A percentile compares a stretch with the other conserved stretches of the same genome.
phyloP scores from a whole-genome alignment of 2,797 vertebrate genomes.

The Kryptopterus vitreolus region DNA sequence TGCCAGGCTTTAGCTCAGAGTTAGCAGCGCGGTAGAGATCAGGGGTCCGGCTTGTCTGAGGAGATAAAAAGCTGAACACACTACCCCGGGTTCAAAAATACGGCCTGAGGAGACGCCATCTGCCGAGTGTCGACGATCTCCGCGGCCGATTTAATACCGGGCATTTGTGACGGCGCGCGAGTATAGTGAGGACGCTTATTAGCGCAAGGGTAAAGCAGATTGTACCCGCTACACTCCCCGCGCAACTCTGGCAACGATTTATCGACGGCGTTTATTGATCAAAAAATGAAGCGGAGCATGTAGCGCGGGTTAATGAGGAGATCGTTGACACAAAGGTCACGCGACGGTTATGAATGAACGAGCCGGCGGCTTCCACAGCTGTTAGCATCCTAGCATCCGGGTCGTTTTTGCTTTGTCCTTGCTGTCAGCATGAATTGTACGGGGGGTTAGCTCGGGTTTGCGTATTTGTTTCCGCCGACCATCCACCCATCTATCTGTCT shows the following conservation, averaged over 20 bases:
- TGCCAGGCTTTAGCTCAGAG: constrained; percentile 10
- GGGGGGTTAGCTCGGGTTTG: neutral
- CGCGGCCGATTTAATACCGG: constrained; percentile 32
- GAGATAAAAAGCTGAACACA: constrained; percentile 41
- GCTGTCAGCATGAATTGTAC: neutral
- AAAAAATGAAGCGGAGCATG: constrained; percentile 18
- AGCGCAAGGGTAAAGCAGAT: constrained; percentile 6
- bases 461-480: neutral
- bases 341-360: constrained; percentile 12
- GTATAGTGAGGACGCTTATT: constrained; percentile 19
- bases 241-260: constrained; percentile 3
- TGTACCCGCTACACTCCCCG: neutral
- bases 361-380: constrained; percentile 17
- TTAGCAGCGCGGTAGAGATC: constrained; percentile 3
- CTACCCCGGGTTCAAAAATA: constrained; percentile 26
- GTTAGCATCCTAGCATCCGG: constrained; percentile 7
- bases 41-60: neutral
- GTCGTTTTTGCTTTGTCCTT: neutral
- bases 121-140: constrained; percentile 33
- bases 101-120: constrained; percentile 46
- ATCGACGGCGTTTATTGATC: constrained; percentile 21
- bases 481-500: too few relatives aligned
- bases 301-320: constrained; percentile 28
- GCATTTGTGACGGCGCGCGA: constrained; percentile 23
- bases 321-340: constrained; percentile 28